These are phyloP conservation scores for Seriola quinqueradiata DNA, from an alignment of 2,113 vertebrate species.

Conservation along the genomic window DNA sequence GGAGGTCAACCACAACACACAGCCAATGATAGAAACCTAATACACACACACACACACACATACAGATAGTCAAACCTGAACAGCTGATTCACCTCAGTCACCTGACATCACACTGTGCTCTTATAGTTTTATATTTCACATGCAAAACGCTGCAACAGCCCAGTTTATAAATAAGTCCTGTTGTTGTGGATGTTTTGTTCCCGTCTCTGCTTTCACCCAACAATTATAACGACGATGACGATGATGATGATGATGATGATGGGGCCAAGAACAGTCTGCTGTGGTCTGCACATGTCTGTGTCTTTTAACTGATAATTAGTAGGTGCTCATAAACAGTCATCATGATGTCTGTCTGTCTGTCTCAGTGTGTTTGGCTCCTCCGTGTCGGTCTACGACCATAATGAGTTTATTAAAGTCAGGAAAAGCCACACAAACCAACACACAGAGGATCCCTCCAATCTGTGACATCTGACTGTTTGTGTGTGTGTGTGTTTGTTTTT, in stretches of 20 bases:
- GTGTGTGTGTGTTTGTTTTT: no score
- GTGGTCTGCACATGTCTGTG: not conserved
- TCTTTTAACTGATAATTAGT: slow-evolving; percentile 2
- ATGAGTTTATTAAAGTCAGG: no score
- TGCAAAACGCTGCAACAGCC: not conserved
- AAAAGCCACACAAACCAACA: no score
- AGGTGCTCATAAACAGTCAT: slow-evolving; percentile 34
- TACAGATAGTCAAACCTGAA: not conserved
- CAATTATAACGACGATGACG: not conserved
- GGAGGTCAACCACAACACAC: not conserved
- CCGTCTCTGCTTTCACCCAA: not conserved
- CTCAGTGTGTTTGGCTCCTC: not conserved
- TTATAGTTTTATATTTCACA: no score
- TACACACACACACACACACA: not conserved
- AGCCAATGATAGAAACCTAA: not conserved
- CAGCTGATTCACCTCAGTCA: not conserved
- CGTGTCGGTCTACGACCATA: no score
- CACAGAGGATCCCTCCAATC: no score
- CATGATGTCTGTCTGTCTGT: not conserved
- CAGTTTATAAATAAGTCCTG: not conserved
- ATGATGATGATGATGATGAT: not conserved
- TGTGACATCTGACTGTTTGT: no score
- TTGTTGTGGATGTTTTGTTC: not conserved
- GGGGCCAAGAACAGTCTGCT: not conserved
- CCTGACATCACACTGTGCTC: not conserved